Base-by-base conservation (phyloP, 1,140 invertebrate genomes). In the Drosophila simulans region DNA sequence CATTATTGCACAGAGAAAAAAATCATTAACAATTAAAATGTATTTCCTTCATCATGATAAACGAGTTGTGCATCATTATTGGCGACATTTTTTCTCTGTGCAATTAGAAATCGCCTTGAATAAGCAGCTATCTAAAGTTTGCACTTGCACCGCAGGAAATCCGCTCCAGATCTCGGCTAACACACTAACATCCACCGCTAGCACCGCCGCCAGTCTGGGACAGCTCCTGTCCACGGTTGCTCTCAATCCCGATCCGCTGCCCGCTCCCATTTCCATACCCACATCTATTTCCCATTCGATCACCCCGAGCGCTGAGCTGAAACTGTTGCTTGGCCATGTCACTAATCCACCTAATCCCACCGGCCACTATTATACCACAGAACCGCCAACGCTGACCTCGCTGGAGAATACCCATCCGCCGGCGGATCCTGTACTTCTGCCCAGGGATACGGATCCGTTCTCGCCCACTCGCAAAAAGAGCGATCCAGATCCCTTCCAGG, bases 401-500 rank as follows among this genome's bases (percentile, higher is more conserved):
- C 37, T 78, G 62, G 62, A 83, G 60, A 74, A 76, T 48, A 39
- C 55, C 11, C 73, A 46, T 34, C 45, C 65, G 13, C 27, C 46
- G 25, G 66, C 59, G 15, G 90, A 92, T 84, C 80, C 86, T 0
- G 91, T 92, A 20, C 77, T 92, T 58, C 53, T 92, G 74, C 91
- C 91, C 1, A 72, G 91, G n/a, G 91, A 92, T 20, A 92, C 91
- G 11, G 91, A 92, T 80, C 91, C 91, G 0, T 92, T 92, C 42
- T 92, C 91, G 27, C 91, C 91, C 0, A 91, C 91, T 11, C 88
- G 91, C 39, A 92, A 92, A 81, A 90, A 93, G 59, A 93, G 93
- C 54, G 95, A 96, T 92, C 84, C 84, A 37, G 95, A 96, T 74
- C 95, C 95, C 13, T 96, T 96, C 91, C 94, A 96, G 89, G 94